These are phyloP conservation scores for Drosophila pachea DNA, from an alignment of 1,140 invertebrate species.

Conservation along the genomic window DNA sequence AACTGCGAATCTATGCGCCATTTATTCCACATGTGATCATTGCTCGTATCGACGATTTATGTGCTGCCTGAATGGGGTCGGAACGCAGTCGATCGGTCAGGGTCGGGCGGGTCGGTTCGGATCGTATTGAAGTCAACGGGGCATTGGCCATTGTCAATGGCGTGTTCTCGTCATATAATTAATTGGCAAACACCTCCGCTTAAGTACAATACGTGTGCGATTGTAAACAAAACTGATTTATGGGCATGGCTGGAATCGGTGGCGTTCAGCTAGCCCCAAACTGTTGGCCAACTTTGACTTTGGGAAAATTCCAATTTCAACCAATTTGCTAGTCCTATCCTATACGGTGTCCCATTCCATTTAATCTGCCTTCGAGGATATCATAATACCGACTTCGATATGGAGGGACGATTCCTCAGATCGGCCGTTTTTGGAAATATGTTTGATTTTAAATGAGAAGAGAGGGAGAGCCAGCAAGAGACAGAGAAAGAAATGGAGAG, in stretches of 20 bases:
- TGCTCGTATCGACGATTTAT: background rate
- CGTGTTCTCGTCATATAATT: constrained; percentile 49
- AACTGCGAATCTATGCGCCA: constrained; percentile 47
- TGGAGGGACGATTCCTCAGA: no score
- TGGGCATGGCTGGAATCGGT: constrained; percentile 2
- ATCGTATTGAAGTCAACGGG: background rate
- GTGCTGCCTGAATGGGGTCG: background rate
- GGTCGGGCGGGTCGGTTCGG: background rate
- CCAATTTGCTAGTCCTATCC: no score
- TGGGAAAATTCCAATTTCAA: no score
- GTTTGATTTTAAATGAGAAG: no score
- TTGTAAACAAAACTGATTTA: constrained; percentile 51
- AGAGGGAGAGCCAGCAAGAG: no score
- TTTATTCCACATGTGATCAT: constrained; percentile 27
- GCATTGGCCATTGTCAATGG: constrained; percentile 47
- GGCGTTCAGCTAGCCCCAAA: background rate
- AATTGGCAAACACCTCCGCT: constrained; percentile 14
- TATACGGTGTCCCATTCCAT: no score
- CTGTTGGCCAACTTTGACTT: background rate
- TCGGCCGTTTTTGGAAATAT: no score
- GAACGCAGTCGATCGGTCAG: no score
- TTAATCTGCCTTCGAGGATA: no score
- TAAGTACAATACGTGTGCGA: background rate
- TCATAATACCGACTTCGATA: no score
- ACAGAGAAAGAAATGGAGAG: no score